Evolutionary conservation across 2,888 invertebrate genomes (phyloP).

Genomic region (Allophyes oxyacanthae): DNA sequence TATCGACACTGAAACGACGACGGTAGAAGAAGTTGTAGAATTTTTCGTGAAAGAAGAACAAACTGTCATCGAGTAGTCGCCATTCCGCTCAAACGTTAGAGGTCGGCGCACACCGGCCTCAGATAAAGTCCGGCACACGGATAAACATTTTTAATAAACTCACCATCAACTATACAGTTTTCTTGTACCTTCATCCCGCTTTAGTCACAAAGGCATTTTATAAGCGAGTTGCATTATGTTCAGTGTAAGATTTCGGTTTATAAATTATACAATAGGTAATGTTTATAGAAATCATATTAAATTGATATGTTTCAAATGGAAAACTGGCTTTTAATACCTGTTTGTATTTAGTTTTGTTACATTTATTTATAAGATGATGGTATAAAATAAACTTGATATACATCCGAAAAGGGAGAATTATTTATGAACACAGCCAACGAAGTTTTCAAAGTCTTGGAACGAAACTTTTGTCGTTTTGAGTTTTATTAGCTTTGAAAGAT

Average conservation of each 20-base stretch:
- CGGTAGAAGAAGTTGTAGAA: constrained; percentile 98
- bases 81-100: constrained; percentile 70
- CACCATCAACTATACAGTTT: constrained; percentile 65
- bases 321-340: constrained; percentile 81
- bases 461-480: constrained; percentile 1
- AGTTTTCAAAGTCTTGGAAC: constrained; percentile 6
- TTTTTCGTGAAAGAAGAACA: constrained; percentile 99
- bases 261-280: constrained; percentile 86
- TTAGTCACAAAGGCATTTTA: constrained; percentile 53
- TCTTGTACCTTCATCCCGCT: constrained; percentile 75
- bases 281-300: constrained; percentile 87
- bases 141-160: constrained; percentile 66
- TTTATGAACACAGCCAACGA: constrained; percentile 29
- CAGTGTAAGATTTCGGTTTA: constrained; percentile 79
- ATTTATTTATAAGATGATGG: constrained; percentile 69
- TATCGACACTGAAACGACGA: constrained; percentile 94
- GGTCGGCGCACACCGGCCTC: constrained; percentile 77
- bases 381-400: constrained; percentile 75
- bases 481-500: constrained; percentile 3
- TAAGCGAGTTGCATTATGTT: constrained; percentile 71
- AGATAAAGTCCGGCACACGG: constrained; percentile 55
- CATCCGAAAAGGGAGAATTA: constrained; percentile 61
- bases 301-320: constrained; percentile 87
- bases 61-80: constrained; percentile 92
- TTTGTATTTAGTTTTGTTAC: constrained; percentile 67